Evolutionary conservation across 2,797 vertebrate species (phyloP).

Genomic region (Mustela erminea): DNA sequence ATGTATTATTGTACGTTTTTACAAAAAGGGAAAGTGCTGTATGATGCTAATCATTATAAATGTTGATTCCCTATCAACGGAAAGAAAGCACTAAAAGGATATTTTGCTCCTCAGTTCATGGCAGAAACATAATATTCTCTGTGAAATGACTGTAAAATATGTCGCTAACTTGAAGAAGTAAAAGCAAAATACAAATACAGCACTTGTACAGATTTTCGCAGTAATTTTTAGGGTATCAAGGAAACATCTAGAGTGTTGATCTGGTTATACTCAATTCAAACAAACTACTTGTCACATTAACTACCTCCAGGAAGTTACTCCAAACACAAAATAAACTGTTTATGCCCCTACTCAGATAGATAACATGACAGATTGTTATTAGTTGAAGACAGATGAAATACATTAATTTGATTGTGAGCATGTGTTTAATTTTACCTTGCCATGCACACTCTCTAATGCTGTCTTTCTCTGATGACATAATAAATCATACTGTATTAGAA

Average conservation of each 20-base stretch:
- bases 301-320: slow-evolving; percentile 97
- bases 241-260: slow-evolving; percentile 96
- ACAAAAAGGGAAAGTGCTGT: not conserved
- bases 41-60: slow-evolving; percentile 60
- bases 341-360: slow-evolving; percentile 94
- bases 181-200: slow-evolving; percentile 86
- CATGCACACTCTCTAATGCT: slow-evolving; percentile 86
- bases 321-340: slow-evolving; percentile 99
- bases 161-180: slow-evolving; percentile 83
- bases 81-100: slow-evolving; percentile 61
- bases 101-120: slow-evolving; percentile 74
- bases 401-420: slow-evolving; percentile 91
- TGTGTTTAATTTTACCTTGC: slow-evolving; percentile 91
- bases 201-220: slow-evolving; percentile 88
- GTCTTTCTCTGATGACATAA: slow-evolving; percentile 85
- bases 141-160: slow-evolving; percentile 77
- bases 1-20: slow-evolving; percentile 12
- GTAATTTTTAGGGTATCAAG: slow-evolving; percentile 96
- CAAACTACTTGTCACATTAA: slow-evolving; percentile 97
- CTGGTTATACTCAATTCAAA: slow-evolving; percentile 98
- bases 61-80: not conserved
- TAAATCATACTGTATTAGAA: slow-evolving; percentile 87
- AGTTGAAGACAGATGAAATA: slow-evolving; percentile 92
- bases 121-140: slow-evolving; percentile 82
- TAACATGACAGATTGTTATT: slow-evolving; percentile 94